phyloP scores from a whole-genome alignment of 2,888 invertebrate species.

The Oxytorus armatus region DNA sequence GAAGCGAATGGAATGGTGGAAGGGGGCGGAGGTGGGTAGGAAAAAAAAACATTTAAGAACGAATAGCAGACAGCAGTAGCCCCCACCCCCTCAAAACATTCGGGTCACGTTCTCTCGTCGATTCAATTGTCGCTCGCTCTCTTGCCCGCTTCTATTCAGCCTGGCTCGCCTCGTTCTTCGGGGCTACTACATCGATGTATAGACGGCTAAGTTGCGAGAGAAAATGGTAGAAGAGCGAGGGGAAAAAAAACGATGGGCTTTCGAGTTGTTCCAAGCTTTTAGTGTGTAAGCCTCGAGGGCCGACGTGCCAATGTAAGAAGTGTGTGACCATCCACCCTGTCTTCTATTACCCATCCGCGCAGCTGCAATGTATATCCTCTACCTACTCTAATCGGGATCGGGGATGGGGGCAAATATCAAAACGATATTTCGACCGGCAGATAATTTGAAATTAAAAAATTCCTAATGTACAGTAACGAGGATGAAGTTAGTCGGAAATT shows the following conservation, averaged over 20 bases:
- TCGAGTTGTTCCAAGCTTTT: slow-evolving; percentile 62
- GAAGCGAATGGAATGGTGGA: too few relatives aligned
- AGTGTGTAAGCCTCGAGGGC: slow-evolving; percentile 49
- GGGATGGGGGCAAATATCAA: too few relatives aligned
- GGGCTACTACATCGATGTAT: slow-evolving; percentile 16
- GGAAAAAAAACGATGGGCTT: slow-evolving; percentile 28
- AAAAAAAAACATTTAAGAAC: slow-evolving; percentile 71
- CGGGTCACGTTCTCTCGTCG: slow-evolving; percentile 80
- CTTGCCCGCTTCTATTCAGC: slow-evolving; percentile 65
- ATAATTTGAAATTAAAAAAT: too few relatives aligned
- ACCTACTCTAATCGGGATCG: too few relatives aligned
- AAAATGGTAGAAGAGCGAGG: slow-evolving; percentile 18
- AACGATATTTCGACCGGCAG: too few relatives aligned
- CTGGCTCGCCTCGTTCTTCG: slow-evolving; percentile 36
- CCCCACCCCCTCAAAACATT: too few relatives aligned
- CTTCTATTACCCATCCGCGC: slow-evolving; percentile 11
- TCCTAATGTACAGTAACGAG: too few relatives aligned
- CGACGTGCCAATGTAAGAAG: slow-evolving; percentile 55
- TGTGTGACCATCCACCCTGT: slow-evolving; percentile 11
- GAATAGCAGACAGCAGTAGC: slow-evolving; percentile 66
- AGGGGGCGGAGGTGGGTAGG: too few relatives aligned
- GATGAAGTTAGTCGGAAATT: too few relatives aligned
- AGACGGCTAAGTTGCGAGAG: slow-evolving; percentile 32
- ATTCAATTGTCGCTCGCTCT: slow-evolving; percentile 81
- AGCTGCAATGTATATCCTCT: slow-evolving; percentile 36